A percentile compares a stretch with the other conserved stretches of the same genome.
Conservation (phyloP, 1,140 invertebrate species). For the Sitobion miscanthi region DNA sequence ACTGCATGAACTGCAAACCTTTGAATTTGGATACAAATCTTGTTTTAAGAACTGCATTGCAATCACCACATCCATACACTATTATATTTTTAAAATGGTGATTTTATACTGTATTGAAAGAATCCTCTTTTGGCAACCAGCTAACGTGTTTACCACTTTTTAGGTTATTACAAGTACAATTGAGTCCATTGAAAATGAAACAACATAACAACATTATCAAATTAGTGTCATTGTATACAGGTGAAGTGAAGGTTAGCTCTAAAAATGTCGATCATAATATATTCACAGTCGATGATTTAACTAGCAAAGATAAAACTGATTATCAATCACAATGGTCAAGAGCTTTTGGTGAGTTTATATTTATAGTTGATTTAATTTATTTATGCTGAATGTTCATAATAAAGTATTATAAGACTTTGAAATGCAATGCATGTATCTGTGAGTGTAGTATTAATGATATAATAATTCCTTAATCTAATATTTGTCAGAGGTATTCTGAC, state of each 20-base stretch:
- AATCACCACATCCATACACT: constrained; percentile 29
- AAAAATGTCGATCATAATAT: not conserved
- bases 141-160: not conserved
- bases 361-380: not conserved
- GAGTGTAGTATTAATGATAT: not conserved
- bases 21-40: constrained; percentile 15
- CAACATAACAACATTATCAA: not conserved
- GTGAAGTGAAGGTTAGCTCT: not conserved
- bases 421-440: not conserved
- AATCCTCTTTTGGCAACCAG: not conserved
- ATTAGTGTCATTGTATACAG: constrained; percentile 23
- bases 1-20: constrained; percentile 3
- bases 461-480: not conserved
- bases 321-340: constrained; percentile 22
- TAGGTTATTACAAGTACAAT: constrained; percentile 39
- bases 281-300: constrained; percentile 33
- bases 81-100: constrained; percentile 52
- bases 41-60: constrained; percentile 29
- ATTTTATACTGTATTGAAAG: not conserved
- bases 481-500: not conserved
- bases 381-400: not conserved
- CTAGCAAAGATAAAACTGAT: not conserved
- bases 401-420: not conserved
- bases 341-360: constrained; percentile 17
- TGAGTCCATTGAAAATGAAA: not conserved